phyloP scores from a whole-genome alignment of 2,113 vertebrate species.

The Lucifuga dentata region DNA sequence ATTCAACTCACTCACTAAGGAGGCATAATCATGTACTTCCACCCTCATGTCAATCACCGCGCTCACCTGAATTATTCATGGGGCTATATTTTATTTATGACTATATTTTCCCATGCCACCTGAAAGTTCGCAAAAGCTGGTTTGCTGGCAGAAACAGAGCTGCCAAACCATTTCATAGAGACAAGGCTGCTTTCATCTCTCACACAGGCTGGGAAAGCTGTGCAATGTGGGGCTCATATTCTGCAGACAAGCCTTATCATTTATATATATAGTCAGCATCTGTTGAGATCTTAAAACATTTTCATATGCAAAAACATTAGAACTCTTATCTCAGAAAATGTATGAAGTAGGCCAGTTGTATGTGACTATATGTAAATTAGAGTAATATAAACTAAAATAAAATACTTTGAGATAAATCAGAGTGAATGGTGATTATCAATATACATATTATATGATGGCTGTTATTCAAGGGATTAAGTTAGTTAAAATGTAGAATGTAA shows the following conservation, averaged over 20 bases:
- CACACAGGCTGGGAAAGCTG: constrained; percentile 74
- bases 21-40: constrained; percentile 80
- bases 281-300: constrained; percentile 70
- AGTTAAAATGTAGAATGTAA: neutral
- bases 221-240: constrained; percentile 74
- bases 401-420: constrained; percentile 1
- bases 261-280: constrained; percentile 79
- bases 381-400: constrained; percentile 20
- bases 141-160: constrained; percentile 78
- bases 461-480: neutral
- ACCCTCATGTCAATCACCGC: constrained; percentile 83
- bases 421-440: neutral
- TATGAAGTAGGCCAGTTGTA: constrained; percentile 63
- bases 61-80: constrained; percentile 83
- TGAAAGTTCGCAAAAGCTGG: constrained; percentile 78
- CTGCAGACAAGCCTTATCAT: constrained; percentile 78
- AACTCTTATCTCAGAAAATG: constrained; percentile 60
- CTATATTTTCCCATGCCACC: constrained; percentile 83
- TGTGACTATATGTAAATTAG: constrained; percentile 41
- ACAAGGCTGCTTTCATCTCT: constrained; percentile 80
- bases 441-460: neutral
- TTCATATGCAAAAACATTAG: constrained; percentile 73
- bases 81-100: constrained; percentile 84
- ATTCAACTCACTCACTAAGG: constrained; percentile 76
- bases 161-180: constrained; percentile 80